phyloP scores from a whole-genome alignment of 2,888 invertebrate species.

The Cynaeus angustus region DNA sequence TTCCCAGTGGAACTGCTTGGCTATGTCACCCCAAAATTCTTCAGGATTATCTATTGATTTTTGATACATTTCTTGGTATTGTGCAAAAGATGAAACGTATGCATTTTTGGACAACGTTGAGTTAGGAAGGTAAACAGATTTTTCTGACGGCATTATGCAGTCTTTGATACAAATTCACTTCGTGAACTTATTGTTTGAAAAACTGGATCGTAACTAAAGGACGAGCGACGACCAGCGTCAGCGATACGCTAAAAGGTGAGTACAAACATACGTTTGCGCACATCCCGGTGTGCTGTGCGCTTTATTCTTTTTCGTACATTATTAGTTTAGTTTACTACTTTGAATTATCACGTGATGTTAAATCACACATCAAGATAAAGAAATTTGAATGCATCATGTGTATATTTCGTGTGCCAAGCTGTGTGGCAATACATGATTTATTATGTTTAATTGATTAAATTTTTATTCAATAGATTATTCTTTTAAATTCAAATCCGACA shows the following conservation, averaged over 20 bases:
- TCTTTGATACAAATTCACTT: slow-evolving; percentile 1
- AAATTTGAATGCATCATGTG: slow-evolving; percentile 4
- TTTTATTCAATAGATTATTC: too few species aligned
- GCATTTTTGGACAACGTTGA: slow-evolving; percentile 75
- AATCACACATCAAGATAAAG: neutral
- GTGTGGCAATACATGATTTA: too few species aligned
- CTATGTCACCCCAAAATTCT: slow-evolving; percentile 94
- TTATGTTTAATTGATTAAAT: too few species aligned
- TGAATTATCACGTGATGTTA: neutral
- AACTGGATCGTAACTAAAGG: slow-evolving; percentile 15
- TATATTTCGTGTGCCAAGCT: neutral
- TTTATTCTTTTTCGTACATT: neutral
- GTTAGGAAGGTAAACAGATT: slow-evolving; percentile 76
- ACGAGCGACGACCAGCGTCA: slow-evolving; percentile 1
- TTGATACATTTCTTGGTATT: slow-evolving; percentile 89
- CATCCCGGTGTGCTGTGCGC: slow-evolving; percentile 2
- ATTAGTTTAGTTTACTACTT: neutral
- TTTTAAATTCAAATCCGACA: too few species aligned
- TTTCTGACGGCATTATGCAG: slow-evolving; percentile 74
- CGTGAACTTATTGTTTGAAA: neutral
- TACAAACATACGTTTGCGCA: slow-evolving; percentile 31
- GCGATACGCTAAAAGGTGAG: slow-evolving; percentile 21
- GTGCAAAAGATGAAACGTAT: slow-evolving; percentile 80
- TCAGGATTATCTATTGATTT: slow-evolving; percentile 91
- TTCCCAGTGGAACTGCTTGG: slow-evolving; percentile 96